Conservation (phyloP, 2,113 vertebrate genomes). For the Mustelus asterias region DNA sequence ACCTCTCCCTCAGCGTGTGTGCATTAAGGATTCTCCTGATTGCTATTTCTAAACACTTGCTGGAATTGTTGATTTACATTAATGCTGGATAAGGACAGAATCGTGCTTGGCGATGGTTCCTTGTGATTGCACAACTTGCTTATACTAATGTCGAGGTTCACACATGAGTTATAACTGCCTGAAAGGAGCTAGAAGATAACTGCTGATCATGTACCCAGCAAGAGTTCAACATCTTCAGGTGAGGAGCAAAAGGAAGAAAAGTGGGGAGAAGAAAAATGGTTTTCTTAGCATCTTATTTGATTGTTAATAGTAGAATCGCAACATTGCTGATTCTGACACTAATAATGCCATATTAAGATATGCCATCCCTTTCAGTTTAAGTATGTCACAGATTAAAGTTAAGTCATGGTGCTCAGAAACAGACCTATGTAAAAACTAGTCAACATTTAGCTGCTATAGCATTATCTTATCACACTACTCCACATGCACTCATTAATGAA, state of each 20-base stretch:
- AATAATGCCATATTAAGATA: background rate
- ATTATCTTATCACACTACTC: background rate
- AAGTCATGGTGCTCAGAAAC: background rate
- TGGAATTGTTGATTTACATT: background rate
- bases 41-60: background rate
- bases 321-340: background rate
- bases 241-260: no score
- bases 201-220: background rate
- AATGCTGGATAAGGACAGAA: background rate
- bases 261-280: background rate
- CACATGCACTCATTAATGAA: background rate
- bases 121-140: background rate
- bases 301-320: background rate
- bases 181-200: background rate
- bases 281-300: background rate
- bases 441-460: background rate
- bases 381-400: background rate
- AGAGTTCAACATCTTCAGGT: background rate
- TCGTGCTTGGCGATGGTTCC: background rate
- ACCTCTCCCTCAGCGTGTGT: background rate
- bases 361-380: background rate
- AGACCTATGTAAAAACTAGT: background rate
- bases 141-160: background rate
- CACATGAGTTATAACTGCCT: background rate
- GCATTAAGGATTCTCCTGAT: background rate